phyloP scores from a whole-genome alignment of 1,140 invertebrate species.

The Steinernema feltiae region DNA sequence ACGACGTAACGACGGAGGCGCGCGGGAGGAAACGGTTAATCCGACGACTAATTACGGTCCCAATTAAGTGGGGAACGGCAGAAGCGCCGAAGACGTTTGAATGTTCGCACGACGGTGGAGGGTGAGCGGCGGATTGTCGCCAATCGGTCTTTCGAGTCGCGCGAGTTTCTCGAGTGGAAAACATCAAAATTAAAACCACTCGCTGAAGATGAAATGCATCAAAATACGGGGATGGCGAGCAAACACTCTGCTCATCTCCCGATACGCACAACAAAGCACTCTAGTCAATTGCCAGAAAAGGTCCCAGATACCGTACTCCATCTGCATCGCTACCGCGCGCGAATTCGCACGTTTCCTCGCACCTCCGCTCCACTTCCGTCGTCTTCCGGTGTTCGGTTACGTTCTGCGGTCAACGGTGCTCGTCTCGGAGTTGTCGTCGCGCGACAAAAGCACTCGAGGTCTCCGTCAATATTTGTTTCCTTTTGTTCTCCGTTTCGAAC shows the following conservation, averaged over 20 bases:
- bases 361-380: background rate
- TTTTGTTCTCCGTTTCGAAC: background rate
- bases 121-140: background rate
- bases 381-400: slow-evolving; percentile 3
- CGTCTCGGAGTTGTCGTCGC: background rate
- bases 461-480: slow-evolving; percentile 5
- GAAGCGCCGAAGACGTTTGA: background rate
- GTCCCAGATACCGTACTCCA: background rate
- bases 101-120: background rate
- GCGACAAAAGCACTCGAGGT: slow-evolving; percentile 5
- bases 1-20: background rate
- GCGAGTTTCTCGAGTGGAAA: no score
- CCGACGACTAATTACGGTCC: background rate
- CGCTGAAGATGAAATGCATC: no score
- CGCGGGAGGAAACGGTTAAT: background rate
- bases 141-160: no score
- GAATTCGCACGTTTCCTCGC: background rate
- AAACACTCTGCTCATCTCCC: no score
- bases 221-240: no score
- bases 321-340: background rate
- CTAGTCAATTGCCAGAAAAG: background rate
- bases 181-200: no score
- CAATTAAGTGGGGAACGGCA: background rate
- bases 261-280: background rate
- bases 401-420: background rate